These are phyloP conservation scores for Pipa parva DNA, from an alignment of 2,113 vertebrate species.

Conservation along the genomic window DNA sequence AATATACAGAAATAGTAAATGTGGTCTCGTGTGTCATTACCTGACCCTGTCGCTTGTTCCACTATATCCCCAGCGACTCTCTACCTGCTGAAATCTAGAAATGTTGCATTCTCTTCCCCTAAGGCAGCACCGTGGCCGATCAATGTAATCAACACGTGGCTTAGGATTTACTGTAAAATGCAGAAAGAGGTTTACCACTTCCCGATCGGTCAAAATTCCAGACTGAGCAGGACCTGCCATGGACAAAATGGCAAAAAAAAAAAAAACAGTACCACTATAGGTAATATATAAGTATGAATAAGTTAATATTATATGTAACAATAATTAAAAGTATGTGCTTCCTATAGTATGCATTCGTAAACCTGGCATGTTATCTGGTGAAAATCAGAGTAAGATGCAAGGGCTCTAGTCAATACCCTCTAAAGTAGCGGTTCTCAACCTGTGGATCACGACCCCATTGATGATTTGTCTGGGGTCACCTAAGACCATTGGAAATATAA, in stretches of 20 bases:
- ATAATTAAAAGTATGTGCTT: no score
- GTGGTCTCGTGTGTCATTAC: slow-evolving; percentile 49
- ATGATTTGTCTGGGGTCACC: no score
- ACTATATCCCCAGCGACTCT: slow-evolving; percentile 95
- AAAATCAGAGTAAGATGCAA: no score
- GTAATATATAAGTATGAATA: no score
- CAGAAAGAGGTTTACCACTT: slow-evolving; percentile 92
- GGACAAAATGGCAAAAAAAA: slow-evolving; percentile 63
- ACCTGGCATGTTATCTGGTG: no score
- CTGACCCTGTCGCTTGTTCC: slow-evolving; percentile 91
- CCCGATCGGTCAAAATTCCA: slow-evolving; percentile 88
- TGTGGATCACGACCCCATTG: no score
- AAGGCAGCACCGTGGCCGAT: slow-evolving; percentile 86
- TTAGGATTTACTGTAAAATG: slow-evolving; percentile 96
- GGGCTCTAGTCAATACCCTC: no score
- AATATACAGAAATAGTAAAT: no score
- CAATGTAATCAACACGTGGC: slow-evolving; percentile 87
- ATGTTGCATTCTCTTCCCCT: slow-evolving; percentile 89
- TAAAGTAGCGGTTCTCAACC: no score
- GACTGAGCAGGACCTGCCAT: slow-evolving; percentile 87
- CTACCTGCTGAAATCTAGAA: slow-evolving; percentile 90
- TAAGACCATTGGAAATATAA: no score
- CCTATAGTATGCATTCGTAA: no score
- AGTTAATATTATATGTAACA: no score
- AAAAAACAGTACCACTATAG: not conserved